Percentiles rank a stretch among this genome's conserved stretches.
Conservation (phyloP, 2,888 invertebrate genomes). For the Tyria jacobaeae region DNA sequence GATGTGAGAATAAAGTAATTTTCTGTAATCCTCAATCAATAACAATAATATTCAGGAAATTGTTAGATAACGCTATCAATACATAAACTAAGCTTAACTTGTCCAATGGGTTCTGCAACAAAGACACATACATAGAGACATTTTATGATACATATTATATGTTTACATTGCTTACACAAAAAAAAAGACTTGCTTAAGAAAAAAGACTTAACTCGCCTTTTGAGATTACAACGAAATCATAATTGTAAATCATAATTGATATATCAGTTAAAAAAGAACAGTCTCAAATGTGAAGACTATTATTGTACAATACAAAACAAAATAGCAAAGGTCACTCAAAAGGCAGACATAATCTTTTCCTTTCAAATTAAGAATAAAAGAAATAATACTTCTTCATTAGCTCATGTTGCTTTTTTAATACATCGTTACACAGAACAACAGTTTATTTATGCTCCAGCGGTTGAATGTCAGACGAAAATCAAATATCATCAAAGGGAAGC, state of each 20-base stretch:
- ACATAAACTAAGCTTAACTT: too few species aligned
- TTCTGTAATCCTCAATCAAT: too few species aligned
- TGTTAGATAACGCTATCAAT: too few species aligned
- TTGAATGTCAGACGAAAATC: constrained; percentile 67
- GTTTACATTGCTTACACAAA: too few species aligned
- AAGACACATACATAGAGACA: too few species aligned
- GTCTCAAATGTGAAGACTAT: background rate
- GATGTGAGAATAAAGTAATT: too few species aligned
- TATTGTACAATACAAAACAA: background rate
- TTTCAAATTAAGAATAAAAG: constrained; percentile 10
- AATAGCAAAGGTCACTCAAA: background rate
- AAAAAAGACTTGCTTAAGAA: too few species aligned
- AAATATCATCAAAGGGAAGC: constrained; percentile 70
- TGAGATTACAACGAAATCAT: background rate
- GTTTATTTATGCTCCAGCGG: constrained; percentile 54
- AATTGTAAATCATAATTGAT: background rate
- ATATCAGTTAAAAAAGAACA: background rate
- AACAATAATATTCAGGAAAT: too few species aligned
- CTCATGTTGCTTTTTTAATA: constrained; percentile 32
- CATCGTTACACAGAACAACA: constrained; percentile 50
- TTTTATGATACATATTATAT: too few species aligned
- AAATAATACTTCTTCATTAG: constrained; percentile 14
- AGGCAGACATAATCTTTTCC: background rate
- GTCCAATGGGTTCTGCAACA: too few species aligned
- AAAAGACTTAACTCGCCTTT: background rate